Base-by-base conservation (phyloP, 1,140 invertebrate species). In the Drosophila lacteicornis region DNA sequence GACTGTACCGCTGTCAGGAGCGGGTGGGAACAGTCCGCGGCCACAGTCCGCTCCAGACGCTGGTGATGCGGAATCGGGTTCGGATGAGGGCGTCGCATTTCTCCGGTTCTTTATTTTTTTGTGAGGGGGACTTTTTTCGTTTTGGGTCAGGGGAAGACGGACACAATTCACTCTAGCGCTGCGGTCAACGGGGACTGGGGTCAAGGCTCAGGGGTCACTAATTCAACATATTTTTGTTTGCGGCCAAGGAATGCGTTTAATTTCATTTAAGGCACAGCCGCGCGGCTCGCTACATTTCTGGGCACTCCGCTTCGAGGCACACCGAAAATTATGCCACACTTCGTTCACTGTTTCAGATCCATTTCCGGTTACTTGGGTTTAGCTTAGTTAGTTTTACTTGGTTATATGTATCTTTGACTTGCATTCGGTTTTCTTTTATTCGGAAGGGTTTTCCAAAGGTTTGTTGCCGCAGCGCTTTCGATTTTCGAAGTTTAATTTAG, bases 381-480 rank as follows among this genome's bases (percentile, higher is more conserved):
- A n/a, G 19, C 12, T 50, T 49, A n/a, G 55, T 75, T 50, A 19
- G 11, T 50, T 71, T 71, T 65, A 46, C 50, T 76, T 59, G 19
- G 19, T 74, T 55, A 38, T 55, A 33, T 47, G 67, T 59, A 33
- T 47, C 67, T 59, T 49, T 27, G n/a, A 55, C 33, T 38, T 38
- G 33, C 17, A 22, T 22, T 55, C 17, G 27, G 27, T 45, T 38
- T 36, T 9, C 4, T 46, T 36, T 56, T 38, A 59, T 67, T 57
- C 38, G n/a, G 11, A 43, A 38, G 13, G 49, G 27, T 33, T 82
- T 82, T 62, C 53, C 12, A 66, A 56, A 79, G 25, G 46, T 79
- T 79, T 51, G 85, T 90, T 90, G 85, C 85, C 85, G 85, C 85
- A 90, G 85, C 85, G 85, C 85, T 79, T 79, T 82, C 49, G 50